Percentiles rank a stretch among this genome's conserved stretches.
Conservation (phyloP, 2,888 invertebrate genomes). For the Agrilus mali region DNA sequence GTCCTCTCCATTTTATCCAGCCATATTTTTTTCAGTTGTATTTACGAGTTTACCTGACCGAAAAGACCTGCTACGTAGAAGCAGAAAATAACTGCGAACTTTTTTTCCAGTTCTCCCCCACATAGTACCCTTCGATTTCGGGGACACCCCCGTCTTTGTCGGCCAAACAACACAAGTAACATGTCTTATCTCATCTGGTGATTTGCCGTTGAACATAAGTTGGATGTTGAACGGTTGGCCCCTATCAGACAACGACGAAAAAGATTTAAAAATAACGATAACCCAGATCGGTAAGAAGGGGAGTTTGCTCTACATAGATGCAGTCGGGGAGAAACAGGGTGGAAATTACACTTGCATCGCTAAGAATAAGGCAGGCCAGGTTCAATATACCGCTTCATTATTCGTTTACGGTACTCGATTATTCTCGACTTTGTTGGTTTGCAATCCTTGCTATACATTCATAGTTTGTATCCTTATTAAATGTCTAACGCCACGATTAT, state of each 20-base stretch:
- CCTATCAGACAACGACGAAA: slow-evolving; percentile 26
- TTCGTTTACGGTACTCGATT: slow-evolving; percentile 30
- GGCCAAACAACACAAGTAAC: slow-evolving; percentile 69
- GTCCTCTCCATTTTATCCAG: slow-evolving; percentile 14
- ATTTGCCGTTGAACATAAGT: slow-evolving; percentile 40
- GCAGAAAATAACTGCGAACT: neutral
- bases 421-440: slow-evolving; percentile 24
- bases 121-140: slow-evolving; percentile 71
- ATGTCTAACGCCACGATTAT: slow-evolving; percentile 20
- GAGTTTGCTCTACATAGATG: slow-evolving; percentile 32
- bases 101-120: slow-evolving; percentile 64
- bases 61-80: no score
- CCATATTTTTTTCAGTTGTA: no score
- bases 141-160: slow-evolving; percentile 59
- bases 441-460: no score
- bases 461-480: slow-evolving; percentile 21
- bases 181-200: slow-evolving; percentile 50
- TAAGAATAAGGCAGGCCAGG: slow-evolving; percentile 30
- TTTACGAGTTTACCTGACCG: no score
- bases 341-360: slow-evolving; percentile 35
- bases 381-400: slow-evolving; percentile 27
- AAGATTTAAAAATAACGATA: slow-evolving; percentile 24
- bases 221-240: slow-evolving; percentile 41
- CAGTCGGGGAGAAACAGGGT: slow-evolving; percentile 27
- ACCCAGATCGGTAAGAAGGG: slow-evolving; percentile 36